Conservation (phyloP, 2,113 vertebrate genomes). For the Pleuronectes platessa region DNA sequence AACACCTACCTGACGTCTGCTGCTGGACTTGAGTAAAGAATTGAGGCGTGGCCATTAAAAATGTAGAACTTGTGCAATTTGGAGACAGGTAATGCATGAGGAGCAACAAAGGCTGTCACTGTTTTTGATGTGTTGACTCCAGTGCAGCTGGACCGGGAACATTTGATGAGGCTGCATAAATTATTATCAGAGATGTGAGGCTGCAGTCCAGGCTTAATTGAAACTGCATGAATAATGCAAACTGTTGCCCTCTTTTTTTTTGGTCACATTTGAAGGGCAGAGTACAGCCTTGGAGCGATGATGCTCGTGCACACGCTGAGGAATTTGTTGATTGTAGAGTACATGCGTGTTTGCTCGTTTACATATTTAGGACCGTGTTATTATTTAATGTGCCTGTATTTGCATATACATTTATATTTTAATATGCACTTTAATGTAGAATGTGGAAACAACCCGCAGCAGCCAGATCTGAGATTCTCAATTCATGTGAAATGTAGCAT, state of each 20-base stretch:
- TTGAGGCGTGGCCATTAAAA: not conserved
- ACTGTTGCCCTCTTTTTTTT: slow-evolving; percentile 36
- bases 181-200: slow-evolving; percentile 70
- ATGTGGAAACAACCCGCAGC: not conserved
- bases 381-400: not conserved
- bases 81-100: slow-evolving; percentile 28
- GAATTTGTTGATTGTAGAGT: slow-evolving; percentile 38
- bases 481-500: not conserved
- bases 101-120: slow-evolving; percentile 54
- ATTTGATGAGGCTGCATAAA: slow-evolving; percentile 70
- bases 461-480: not conserved
- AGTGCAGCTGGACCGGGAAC: slow-evolving; percentile 43
- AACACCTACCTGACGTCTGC: not conserved
- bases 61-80: slow-evolving; percentile 26
- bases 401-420: not conserved
- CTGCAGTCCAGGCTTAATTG: slow-evolving; percentile 69
- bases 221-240: slow-evolving; percentile 77
- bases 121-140: slow-evolving; percentile 65
- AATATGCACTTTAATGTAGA: not conserved
- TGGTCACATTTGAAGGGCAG: slow-evolving; percentile 59
- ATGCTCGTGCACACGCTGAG: slow-evolving; percentile 16
- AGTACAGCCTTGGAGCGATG: slow-evolving; percentile 32
- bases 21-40: not conserved
- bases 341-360: not conserved
- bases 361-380: not conserved